Conservation (phyloP, 2,888 invertebrate species). For the Atherix ibis region DNA sequence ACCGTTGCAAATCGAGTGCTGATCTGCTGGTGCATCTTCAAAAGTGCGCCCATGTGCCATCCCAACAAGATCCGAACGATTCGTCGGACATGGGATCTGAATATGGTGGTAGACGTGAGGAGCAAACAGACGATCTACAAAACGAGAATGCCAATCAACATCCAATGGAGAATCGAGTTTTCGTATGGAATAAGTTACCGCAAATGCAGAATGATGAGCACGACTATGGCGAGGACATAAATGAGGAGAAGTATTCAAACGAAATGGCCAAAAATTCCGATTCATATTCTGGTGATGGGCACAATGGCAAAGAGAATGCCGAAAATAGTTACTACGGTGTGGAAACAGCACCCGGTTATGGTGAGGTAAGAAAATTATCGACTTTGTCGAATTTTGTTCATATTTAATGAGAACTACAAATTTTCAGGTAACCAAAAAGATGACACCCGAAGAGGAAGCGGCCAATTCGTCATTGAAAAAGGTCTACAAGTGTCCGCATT, state of each 20-base stretch:
- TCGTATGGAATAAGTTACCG: conserved; percentile 63
- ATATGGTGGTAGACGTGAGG: conserved; percentile 30
- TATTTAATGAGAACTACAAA: too few species aligned
- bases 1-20: conserved; percentile 69
- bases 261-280: conserved; percentile 2
- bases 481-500: conserved; percentile 85
- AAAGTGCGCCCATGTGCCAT: conserved; percentile 43
- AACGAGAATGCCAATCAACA: conserved; percentile 31
- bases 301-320: conserved; percentile 16
- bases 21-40: conserved; percentile 62
- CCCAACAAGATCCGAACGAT: conserved; percentile 27
- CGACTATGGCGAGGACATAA: conserved; percentile 1
- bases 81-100: conserved; percentile 21
- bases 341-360: conserved; percentile 36
- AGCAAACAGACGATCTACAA: conserved; percentile 20
- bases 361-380: conserved; percentile 25
- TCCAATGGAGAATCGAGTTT: conserved; percentile 67
- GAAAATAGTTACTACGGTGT: conserved; percentile 34
- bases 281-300: conserved; percentile 5
- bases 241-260: conserved; percentile 3
- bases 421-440: conserved; percentile 38
- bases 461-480: conserved; percentile 52
- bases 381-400: too few species aligned
- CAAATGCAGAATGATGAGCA: conserved; percentile 1
- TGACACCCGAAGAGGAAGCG: conserved; percentile 46